These are phyloP conservation scores for Raja brachyura DNA, from an alignment of 2,113 vertebrate genomes.

Conservation along the genomic window DNA sequence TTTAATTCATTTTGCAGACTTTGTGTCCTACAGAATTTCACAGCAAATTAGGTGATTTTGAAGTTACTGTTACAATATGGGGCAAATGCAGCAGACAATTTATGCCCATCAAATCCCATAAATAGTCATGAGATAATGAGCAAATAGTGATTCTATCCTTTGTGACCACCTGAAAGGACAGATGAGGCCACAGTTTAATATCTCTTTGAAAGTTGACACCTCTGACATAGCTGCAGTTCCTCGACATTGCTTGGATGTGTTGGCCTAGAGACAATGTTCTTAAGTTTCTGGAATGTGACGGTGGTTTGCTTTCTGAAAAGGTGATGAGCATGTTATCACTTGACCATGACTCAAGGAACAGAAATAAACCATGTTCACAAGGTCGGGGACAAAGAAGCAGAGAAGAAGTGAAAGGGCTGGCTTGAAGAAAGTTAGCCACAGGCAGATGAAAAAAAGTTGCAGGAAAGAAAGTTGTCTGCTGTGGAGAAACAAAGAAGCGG, in stretches of 20 bases:
- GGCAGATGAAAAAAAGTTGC: not conserved
- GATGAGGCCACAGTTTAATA: not conserved
- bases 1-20: not conserved
- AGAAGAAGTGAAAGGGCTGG: not conserved
- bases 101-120: not conserved
- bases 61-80: not conserved
- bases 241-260: not conserved
- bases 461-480: not conserved
- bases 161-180: too few relatives aligned
- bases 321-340: not conserved
- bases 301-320: not conserved
- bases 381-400: not conserved
- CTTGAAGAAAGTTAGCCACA: not conserved
- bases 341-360: not conserved
- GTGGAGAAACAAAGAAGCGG: not conserved
- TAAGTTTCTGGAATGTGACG: not conserved
- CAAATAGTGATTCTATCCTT: not conserved
- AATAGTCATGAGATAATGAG: not conserved
- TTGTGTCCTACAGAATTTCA: not conserved
- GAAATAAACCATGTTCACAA: not conserved
- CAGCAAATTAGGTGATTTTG: not conserved
- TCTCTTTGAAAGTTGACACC: not conserved
- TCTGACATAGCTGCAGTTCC: not conserved
- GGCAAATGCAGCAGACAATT: not conserved
- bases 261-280: not conserved